A percentile compares a stretch with the other conserved stretches of the same genome.
Conservation (phyloP, 2,113 vertebrate species). For the Brienomyrus longianalis region DNA sequence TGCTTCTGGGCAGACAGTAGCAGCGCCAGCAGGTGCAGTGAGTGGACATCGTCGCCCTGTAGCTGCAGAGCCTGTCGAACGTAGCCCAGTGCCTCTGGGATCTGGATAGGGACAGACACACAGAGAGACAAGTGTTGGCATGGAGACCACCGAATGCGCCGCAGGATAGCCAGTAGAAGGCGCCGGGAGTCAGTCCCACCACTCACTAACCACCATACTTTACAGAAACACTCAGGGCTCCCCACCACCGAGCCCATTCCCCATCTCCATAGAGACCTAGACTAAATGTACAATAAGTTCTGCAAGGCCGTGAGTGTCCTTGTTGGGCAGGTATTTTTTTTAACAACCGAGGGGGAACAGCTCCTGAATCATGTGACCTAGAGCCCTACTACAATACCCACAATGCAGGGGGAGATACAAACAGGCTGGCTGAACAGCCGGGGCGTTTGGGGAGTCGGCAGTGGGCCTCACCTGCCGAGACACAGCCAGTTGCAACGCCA, state of each 20-base stretch:
- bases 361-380: neutral
- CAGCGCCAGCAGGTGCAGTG: conserved; percentile 89
- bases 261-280: neutral
- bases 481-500: conserved; percentile 91
- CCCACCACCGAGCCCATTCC: neutral
- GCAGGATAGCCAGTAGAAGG: neutral
- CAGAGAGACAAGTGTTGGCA: neutral
- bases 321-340: no score
- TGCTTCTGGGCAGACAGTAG: conserved; percentile 95
- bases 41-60: conserved; percentile 93
- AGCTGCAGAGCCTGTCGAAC: conserved; percentile 93
- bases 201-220: neutral
- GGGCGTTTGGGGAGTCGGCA: neutral
- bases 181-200: neutral
- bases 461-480: conserved; percentile 82
- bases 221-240: neutral
- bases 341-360: neutral
- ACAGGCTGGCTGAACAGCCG: neutral
- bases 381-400: neutral
- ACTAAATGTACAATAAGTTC: conserved; percentile 2
- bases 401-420: neutral
- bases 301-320: neutral
- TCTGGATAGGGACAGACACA: conserved; percentile 55
- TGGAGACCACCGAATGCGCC: neutral
- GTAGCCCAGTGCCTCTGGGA: conserved; percentile 92